Evolutionary conservation across 2,797 vertebrate genomes (phyloP).

Genomic region (Ptychobarbus kaznakovi): DNA sequence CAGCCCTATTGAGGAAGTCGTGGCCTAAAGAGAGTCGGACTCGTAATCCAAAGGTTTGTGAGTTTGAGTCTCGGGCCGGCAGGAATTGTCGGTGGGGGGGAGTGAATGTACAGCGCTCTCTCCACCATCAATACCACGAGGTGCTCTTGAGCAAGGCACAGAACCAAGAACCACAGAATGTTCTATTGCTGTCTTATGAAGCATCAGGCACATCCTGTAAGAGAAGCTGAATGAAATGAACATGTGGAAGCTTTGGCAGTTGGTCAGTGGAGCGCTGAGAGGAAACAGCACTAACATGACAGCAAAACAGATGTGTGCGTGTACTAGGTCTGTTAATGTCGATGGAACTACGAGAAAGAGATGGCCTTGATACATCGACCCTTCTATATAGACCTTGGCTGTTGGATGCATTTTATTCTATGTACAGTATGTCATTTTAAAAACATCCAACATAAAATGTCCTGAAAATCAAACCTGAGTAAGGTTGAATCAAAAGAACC

Average conservation of each 20-base stretch:
- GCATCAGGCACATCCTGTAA: slow-evolving; percentile 34
- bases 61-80: too few species aligned
- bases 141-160: too few species aligned
- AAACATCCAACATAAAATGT: neutral
- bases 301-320: slow-evolving; percentile 31
- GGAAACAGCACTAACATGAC: slow-evolving; percentile 32
- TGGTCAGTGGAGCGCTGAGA: neutral
- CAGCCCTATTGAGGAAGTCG: neutral
- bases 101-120: too few species aligned
- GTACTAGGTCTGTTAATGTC: neutral
- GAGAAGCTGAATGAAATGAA: slow-evolving; percentile 26
- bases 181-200: neutral
- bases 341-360: neutral
- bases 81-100: too few species aligned
- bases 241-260: slow-evolving; percentile 27
- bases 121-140: too few species aligned
- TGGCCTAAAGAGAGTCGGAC: too few species aligned
- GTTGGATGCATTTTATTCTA: slow-evolving; percentile 2
- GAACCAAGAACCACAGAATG: too few species aligned
- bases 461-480: slow-evolving; percentile 59
- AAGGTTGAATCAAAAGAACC: slow-evolving; percentile 64
- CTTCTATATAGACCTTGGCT: neutral
- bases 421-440: neutral
- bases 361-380: neutral
- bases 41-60: too few species aligned